phyloP scores from a whole-genome alignment of 1,140 invertebrate genomes.

The Listronotus bonariensis region DNA sequence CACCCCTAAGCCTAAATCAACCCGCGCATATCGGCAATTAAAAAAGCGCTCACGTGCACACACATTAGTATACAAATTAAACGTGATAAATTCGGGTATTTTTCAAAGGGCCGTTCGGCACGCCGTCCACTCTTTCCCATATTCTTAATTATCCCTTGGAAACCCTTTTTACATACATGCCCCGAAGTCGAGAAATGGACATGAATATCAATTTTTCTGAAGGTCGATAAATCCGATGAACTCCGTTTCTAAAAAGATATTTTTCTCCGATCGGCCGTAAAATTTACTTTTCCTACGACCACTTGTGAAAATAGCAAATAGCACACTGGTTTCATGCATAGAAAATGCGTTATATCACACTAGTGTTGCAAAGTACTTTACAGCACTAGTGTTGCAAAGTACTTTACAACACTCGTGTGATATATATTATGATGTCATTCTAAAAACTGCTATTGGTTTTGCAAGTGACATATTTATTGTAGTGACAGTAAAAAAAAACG shows the following conservation, averaged over 20 bases:
- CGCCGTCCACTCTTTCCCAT: constrained; percentile 23
- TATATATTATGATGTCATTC: too few relatives aligned
- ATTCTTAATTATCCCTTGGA: constrained; percentile 38
- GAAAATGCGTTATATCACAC: too few relatives aligned
- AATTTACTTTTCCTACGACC: too few relatives aligned
- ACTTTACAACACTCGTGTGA: too few relatives aligned
- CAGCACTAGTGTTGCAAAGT: too few relatives aligned
- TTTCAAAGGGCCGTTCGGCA: constrained; percentile 23
- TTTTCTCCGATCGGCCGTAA: too few relatives aligned
- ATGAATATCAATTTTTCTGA: constrained; percentile 30
- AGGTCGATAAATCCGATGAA: constrained; percentile 1
- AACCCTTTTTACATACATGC: constrained; percentile 17
- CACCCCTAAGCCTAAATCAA: constrained; percentile 6
- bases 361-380: too few relatives aligned
- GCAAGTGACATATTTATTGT: too few relatives aligned
- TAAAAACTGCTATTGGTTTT: too few relatives aligned
- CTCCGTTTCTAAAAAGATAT: neutral
- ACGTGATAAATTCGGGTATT: constrained; percentile 37
- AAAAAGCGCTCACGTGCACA: constrained; percentile 38
- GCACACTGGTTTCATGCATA: too few relatives aligned
- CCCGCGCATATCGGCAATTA: constrained; percentile 33
- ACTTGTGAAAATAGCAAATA: too few relatives aligned
- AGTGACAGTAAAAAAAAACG: too few relatives aligned
- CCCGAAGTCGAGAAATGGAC: constrained; percentile 23
- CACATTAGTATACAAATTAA: constrained; percentile 39